Evolutionary conservation across 2,888 invertebrate species (phyloP).

Genomic region (Melanotus villosus): DNA sequence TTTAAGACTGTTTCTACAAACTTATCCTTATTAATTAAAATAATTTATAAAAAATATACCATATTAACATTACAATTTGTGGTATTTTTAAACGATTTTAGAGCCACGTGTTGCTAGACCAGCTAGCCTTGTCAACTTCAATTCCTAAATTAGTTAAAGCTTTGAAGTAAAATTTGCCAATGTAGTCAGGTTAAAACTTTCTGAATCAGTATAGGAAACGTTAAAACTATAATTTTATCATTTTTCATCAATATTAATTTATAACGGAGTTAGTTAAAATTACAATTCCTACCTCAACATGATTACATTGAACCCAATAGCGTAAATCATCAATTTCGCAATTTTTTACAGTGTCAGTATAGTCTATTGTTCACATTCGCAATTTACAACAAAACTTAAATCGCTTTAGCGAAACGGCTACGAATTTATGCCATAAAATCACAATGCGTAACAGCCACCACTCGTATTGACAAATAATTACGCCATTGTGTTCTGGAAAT

Average conservation of each 20-base stretch:
- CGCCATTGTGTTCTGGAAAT: conserved; percentile 23
- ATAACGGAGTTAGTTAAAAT: not conserved
- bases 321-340: conserved; percentile 35
- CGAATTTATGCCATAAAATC: conserved; percentile 49
- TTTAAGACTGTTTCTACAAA: too few species aligned
- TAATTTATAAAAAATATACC: too few species aligned
- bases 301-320: conserved; percentile 28
- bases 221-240: too few species aligned
- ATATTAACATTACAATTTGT: too few species aligned
- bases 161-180: too few species aligned
- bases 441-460: conserved; percentile 50
- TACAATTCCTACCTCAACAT: conserved; percentile 6
- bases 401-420: conserved; percentile 48
- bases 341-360: conserved; percentile 21
- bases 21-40: too few species aligned
- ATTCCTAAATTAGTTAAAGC: too few species aligned
- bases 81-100: too few species aligned
- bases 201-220: too few species aligned
- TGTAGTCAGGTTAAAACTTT: too few species aligned
- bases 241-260: not conserved
- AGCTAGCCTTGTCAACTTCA: too few species aligned
- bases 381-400: conserved; percentile 44
- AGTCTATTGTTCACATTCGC: conserved; percentile 32
- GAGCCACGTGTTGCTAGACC: too few species aligned
- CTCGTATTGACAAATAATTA: conserved; percentile 27